Evolutionary conservation across 2,113 vertebrate species (phyloP), one percentile per base, ranked within the genome.

Genomic region (Xiphorhynchus elegans): DNA sequence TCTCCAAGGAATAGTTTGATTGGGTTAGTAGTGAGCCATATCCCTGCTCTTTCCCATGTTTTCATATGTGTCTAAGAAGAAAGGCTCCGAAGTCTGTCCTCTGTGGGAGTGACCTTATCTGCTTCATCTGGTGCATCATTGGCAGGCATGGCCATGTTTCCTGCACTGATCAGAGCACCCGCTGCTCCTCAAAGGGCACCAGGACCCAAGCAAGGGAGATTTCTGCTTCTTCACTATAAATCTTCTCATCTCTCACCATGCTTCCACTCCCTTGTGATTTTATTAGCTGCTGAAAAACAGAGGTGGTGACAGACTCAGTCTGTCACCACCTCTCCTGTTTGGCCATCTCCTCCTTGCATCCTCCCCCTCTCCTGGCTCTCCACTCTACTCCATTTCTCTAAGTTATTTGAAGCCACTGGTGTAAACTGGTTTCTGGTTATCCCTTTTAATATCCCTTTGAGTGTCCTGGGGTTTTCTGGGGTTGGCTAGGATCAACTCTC

Each of bases 61-160:
- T 77, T 81, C 42, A 31, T 1, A 0, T 50, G 28, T 11, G 23
- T 23, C 62, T 47, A 42, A 91, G 78, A 92, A 81, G 84, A 89
- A 89, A 89, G 84, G 42, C 52, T 84, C 68, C 0, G 3, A 86
- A 87, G 35, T 11, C 42, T 91, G 37, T 74, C 73, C 73, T 81
- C 26, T 50, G 63, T 83, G 58, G 91, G 86, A 92, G 67, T 60
- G 49, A 90, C 50, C 19, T 75, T 92, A 94, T 94, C 93, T 82
- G 26, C 66, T 87, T 13, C 39, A 84, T 94, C 81, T 63, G 24
- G 47, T 4, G 33, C 3, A 0, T 47, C 1, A 0, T 11, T 88
- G 85, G 62, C 64, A 84, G 56, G 62, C 52, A 82, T 3, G 1
- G 6, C 85, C 0, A 0, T 3, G 18, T 66, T 89, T 63, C 72